Base-by-base conservation (phyloP, 2,797 vertebrate species). In the Garrulus glandarius region DNA sequence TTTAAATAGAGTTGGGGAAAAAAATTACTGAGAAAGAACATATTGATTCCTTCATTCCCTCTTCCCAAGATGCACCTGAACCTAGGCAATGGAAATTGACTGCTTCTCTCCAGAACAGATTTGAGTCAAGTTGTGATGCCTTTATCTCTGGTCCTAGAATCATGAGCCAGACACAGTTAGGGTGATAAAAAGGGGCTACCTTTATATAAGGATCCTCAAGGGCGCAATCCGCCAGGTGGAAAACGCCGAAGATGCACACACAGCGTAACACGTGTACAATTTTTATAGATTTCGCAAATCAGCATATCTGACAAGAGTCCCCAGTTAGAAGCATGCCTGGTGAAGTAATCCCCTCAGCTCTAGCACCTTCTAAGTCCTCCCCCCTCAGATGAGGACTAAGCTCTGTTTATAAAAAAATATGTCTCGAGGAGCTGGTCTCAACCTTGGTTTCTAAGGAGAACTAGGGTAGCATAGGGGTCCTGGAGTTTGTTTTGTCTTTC, bases 251-350 rank as follows among this genome's bases (percentile, higher is more conserved):
- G 27, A 13, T 13, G 8, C 1, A 2, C 49, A 20, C 29, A 5
- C 23, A 1, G 3, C 30, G 9, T n/a, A 4, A 15, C 1, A 1
- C 1, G 0, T 3, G 10, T 13, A 30, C 0, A 3, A 4, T 44
- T 64, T 20, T 20, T 14, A 46, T 5, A 8, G 17, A 6, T 55
- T 32, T 24, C 2, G 2, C 41, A 41, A 16, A 41, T 41, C 41
- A 41, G 41, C 16, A 20, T 52, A 10, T 13, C n/a, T 53, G 49
- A 12, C 26, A 6, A 16, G 60, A 55, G 21, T 20, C 6, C 32
- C 49, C 49, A 53, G 1, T 16, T 36, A 36, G 13, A 30, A 44
- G 6, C 21, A 36, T 10, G 16, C 22, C 27, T 2, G 2, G 10
- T 13, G 16, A 64, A 65, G 26, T 24, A 24, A 44, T 55, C 5